phyloP scores from a whole-genome alignment of 1,140 invertebrate species.

The Drosophila orena region DNA sequence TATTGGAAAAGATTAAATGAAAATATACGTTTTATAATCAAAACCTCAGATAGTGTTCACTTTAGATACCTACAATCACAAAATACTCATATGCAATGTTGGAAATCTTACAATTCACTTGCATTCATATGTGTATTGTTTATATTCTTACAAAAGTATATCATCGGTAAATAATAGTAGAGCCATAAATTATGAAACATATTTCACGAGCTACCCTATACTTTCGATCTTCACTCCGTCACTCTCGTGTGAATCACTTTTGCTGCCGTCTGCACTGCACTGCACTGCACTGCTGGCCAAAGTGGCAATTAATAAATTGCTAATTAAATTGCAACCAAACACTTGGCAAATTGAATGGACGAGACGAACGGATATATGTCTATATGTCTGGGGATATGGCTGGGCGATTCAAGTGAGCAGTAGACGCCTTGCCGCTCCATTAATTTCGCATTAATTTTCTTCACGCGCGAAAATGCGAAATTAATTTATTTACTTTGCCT shows the following conservation, averaged over 20 bases:
- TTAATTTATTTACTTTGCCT: constrained; percentile 80
- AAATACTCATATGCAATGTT: no score
- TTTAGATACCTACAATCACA: no score
- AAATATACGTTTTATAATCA: no score
- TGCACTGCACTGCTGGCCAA: constrained; percentile 12
- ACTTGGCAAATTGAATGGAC: constrained; percentile 42
- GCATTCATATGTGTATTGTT: no score
- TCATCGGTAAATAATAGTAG: no score
- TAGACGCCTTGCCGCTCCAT: constrained; percentile 75
- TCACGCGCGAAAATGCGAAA: constrained; percentile 76
- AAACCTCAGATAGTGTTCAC: no score
- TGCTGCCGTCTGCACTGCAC: constrained; percentile 12
- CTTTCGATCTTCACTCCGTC: not conserved
- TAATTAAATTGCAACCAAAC: constrained; percentile 72
- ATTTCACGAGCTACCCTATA: not conserved
- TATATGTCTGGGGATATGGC: constrained; percentile 42
- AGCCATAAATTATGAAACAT: no score
- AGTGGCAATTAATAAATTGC: constrained; percentile 68
- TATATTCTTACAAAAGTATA: no score
- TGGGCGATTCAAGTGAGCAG: constrained; percentile 38
- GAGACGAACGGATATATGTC: not conserved
- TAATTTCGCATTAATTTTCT: constrained; percentile 80
- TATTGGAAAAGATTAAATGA: no score
- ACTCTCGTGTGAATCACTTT: constrained; percentile 24
- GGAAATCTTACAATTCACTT: no score